Evolutionary conservation across 1,140 invertebrate genomes (phyloP).

Genomic region (Hetaerina americana): DNA sequence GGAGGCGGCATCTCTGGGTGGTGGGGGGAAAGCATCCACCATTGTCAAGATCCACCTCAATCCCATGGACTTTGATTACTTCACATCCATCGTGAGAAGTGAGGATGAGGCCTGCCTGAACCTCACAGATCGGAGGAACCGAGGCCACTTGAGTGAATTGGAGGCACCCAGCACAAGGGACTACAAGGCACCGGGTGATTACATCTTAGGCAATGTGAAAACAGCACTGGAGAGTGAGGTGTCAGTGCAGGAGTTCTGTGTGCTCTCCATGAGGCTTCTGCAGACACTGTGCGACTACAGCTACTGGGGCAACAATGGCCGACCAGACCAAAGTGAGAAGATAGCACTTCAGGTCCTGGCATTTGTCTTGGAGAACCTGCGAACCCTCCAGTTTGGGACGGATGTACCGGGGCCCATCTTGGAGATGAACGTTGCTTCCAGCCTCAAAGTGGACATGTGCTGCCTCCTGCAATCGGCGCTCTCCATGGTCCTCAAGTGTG

Average conservation of each 20-base stretch:
- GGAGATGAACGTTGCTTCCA: no score
- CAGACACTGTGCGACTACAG: conserved; percentile 41
- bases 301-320: conserved; percentile 13
- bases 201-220: conserved; percentile 22
- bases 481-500: no score
- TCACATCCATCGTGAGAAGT: conserved; percentile 39
- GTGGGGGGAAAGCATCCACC: no score
- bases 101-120: conserved; percentile 35
- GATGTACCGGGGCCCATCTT: no score
- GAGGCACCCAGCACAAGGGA: not conserved
- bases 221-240: conserved; percentile 37
- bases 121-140: conserved; percentile 16
- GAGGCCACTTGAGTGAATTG: not conserved
- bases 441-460: conserved; percentile 29
- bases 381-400: conserved; percentile 42
- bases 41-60: conserved; percentile 41
- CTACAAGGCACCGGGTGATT: conserved; percentile 3
- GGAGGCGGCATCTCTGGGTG: not conserved
- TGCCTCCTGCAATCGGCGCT: conserved; percentile 41
- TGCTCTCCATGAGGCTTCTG: conserved; percentile 42
- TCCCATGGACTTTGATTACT: conserved; percentile 51
- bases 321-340: conserved; percentile 27
- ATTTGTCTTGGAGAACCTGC: conserved; percentile 44
- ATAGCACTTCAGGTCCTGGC: conserved; percentile 42
- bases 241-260: conserved; percentile 39